Percentiles rank a stretch among this genome's conserved stretches.
Conservation (phyloP, 2,888 invertebrate species). For the Chaitophorus viminalis region DNA sequence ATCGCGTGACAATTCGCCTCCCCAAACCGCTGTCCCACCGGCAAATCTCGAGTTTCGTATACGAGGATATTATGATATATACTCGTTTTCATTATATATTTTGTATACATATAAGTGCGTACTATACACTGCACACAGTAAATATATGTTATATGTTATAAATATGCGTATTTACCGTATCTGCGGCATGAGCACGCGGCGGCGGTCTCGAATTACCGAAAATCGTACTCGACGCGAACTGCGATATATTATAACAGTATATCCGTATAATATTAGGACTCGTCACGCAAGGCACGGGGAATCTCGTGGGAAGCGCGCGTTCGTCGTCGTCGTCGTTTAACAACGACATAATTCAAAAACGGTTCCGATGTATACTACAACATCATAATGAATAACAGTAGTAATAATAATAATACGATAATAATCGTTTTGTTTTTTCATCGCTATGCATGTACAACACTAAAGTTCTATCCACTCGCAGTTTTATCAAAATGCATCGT, state of each 20-base stretch:
- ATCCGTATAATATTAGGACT: not conserved
- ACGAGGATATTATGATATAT: not conserved
- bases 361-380: not conserved
- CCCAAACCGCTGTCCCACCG: not conserved
- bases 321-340: slow-evolving; percentile 2
- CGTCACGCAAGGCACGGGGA: slow-evolving; percentile 50
- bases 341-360: slow-evolving; percentile 38
- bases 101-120: too few species aligned
- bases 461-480: too few species aligned
- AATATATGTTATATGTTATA: too few species aligned
- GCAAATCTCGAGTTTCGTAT: slow-evolving; percentile 16
- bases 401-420: not conserved
- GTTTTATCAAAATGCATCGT: not conserved
- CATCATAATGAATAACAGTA: not conserved
- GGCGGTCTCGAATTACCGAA: slow-evolving; percentile 44
- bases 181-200: not conserved
- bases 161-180: not conserved
- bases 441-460: not conserved
- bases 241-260: not conserved
- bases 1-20: slow-evolving; percentile 31
- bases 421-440: not conserved
- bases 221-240: slow-evolving; percentile 49
- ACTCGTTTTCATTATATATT: not conserved
- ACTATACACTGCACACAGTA: too few species aligned
- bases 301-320: not conserved